Evolutionary conservation across 2,113 vertebrate genomes (phyloP).

Genomic region (Tragelaphus strepsiceros): DNA sequence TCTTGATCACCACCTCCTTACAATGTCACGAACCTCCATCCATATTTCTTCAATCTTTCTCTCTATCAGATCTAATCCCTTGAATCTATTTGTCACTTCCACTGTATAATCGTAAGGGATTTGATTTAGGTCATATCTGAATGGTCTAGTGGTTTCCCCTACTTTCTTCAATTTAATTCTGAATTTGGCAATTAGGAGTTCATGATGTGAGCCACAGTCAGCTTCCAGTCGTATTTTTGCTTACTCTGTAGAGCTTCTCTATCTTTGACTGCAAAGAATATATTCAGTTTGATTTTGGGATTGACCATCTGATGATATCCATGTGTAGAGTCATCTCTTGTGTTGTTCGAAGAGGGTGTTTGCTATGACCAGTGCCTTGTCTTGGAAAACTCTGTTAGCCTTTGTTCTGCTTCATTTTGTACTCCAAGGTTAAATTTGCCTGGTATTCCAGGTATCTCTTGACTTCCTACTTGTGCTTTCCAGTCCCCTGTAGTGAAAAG

Average conservation of each 20-base stretch:
- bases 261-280: background rate
- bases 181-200: background rate
- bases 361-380: background rate
- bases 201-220: background rate
- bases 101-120: background rate
- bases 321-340: background rate
- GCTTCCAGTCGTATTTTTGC: background rate
- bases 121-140: background rate
- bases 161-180: background rate
- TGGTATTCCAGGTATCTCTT: background rate
- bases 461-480: background rate
- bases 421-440: background rate
- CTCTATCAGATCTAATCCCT: background rate
- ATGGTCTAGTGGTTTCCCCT: background rate
- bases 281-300: background rate
- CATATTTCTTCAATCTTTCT: background rate
- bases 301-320: background rate
- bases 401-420: background rate
- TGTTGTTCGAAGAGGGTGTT: background rate
- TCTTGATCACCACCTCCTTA: background rate
- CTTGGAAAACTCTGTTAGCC: background rate
- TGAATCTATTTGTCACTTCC: background rate
- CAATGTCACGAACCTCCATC: background rate
- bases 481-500: background rate
- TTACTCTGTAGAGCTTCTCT: background rate